These are phyloP conservation scores for Microcebus tavaratra DNA, from an alignment of 2,113 vertebrate genomes.

Conservation along the genomic window DNA sequence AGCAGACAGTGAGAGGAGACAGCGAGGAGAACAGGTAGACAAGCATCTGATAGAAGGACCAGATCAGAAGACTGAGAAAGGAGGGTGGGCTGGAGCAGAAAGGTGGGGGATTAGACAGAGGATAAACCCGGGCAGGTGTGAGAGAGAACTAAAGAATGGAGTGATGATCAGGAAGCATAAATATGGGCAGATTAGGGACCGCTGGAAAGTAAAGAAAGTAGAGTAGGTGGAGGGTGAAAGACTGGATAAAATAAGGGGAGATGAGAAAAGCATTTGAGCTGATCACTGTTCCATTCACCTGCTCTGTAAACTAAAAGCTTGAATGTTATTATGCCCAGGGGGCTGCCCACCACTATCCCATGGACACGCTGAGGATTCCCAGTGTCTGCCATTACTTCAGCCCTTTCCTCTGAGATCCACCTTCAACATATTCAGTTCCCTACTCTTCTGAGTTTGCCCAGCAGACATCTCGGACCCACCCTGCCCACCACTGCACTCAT, in stretches of 20 bases:
- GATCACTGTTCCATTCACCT: neutral
- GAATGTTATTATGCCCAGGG: rapidly evolving
- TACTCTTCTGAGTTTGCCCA: neutral
- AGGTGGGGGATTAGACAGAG: neutral
- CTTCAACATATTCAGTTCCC: neutral
- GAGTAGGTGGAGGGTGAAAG: neutral
- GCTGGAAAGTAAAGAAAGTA: neutral
- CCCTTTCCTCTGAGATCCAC: neutral
- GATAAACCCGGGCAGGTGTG: neutral
- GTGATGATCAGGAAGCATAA: neutral
- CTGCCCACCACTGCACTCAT: no score
- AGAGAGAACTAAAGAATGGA: neutral
- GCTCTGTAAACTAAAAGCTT: neutral
- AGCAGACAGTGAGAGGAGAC: neutral
- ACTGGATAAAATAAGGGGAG: neutral
- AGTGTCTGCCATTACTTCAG: neutral
- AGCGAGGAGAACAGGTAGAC: no score
- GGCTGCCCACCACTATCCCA: no score
- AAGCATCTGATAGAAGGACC: neutral
- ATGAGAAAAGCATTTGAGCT: neutral
- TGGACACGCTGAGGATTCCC: neutral
- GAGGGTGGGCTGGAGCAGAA: neutral
- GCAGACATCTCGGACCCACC: neutral
- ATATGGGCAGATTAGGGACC: neutral
- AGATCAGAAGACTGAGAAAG: neutral